Evolutionary conservation across 2,797 vertebrate species (phyloP).

Genomic region (Brachymystax lenok): DNA sequence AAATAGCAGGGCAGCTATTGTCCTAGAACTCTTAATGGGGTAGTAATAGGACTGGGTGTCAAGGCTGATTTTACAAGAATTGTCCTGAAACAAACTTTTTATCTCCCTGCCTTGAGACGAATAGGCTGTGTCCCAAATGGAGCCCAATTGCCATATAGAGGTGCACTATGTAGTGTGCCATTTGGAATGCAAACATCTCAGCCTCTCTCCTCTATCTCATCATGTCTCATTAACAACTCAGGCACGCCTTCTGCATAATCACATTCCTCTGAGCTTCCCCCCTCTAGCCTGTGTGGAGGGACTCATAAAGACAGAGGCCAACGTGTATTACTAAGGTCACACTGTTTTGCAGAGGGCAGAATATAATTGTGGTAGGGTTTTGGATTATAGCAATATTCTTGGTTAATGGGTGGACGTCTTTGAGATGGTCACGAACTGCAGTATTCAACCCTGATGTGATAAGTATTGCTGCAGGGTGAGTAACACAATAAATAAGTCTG

Average conservation of each 20-base stretch:
- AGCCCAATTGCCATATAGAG: constrained; percentile 24
- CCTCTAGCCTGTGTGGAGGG: constrained; percentile 45
- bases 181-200: neutral
- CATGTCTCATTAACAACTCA: constrained; percentile 63
- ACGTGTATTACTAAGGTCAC: constrained; percentile 42
- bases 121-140: neutral
- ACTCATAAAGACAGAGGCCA: constrained; percentile 63
- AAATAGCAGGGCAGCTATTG: constrained; percentile 64
- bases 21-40: constrained; percentile 73
- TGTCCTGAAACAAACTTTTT: constrained; percentile 63
- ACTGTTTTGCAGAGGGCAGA: constrained; percentile 12
- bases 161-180: no score
- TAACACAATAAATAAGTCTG: neutral
- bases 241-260: constrained; percentile 68
- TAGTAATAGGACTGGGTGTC: constrained; percentile 66
- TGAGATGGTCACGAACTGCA: neutral
- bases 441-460: neutral
- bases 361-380: constrained; percentile 20
- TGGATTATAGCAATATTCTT: neutral
- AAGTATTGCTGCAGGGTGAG: neutral
- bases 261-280: constrained; percentile 53
- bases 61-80: constrained; percentile 66
- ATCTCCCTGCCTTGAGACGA: constrained; percentile 53
- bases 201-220: constrained; percentile 10
- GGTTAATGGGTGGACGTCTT: neutral